These are phyloP conservation scores for Sander lucioperca DNA, from an alignment of 2,113 vertebrate species.

Conservation along the genomic window DNA sequence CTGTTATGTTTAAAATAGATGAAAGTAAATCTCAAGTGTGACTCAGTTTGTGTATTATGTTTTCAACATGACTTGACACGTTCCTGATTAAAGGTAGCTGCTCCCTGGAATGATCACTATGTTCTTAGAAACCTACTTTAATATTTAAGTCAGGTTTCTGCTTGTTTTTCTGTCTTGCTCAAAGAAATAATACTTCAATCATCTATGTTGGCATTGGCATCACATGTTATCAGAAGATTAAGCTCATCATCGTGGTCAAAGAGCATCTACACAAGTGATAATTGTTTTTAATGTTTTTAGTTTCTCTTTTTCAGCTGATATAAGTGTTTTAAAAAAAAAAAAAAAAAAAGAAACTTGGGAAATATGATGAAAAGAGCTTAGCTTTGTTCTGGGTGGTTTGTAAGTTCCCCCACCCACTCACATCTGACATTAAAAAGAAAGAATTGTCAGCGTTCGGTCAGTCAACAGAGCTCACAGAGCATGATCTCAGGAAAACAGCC, in stretches of 20 bases:
- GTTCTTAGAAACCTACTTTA: constrained; percentile 32
- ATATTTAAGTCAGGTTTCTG: constrained; percentile 52
- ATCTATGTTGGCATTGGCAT: constrained; percentile 19
- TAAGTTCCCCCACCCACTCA: constrained; percentile 31
- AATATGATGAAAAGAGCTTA: constrained; percentile 8
- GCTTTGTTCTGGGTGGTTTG: constrained; percentile 8
- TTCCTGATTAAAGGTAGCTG: constrained; percentile 44
- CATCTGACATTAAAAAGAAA: constrained; percentile 46
- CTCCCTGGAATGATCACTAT: constrained; percentile 61
- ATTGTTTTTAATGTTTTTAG: constrained; percentile 3
- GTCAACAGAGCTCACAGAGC: constrained; percentile 59
- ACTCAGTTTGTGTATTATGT: constrained; percentile 26
- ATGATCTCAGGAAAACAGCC: constrained; percentile 69
- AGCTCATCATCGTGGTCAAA: constrained; percentile 3
- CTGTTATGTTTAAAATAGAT: constrained; percentile 26
- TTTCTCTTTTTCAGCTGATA: constrained; percentile 16
- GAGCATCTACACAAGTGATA: constrained; percentile 9
- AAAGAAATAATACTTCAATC: constrained; percentile 23
- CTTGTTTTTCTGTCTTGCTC: constrained; percentile 43
- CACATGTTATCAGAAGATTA: neutral
- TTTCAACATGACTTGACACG: constrained; percentile 53
- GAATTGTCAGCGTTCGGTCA: constrained; percentile 65
- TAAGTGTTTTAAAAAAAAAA: constrained; percentile 9
- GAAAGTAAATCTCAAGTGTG: constrained; percentile 34
- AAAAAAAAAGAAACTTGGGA: neutral